Conservation (phyloP, 1,140 invertebrate species). For the Schmidtea mediterranea region DNA sequence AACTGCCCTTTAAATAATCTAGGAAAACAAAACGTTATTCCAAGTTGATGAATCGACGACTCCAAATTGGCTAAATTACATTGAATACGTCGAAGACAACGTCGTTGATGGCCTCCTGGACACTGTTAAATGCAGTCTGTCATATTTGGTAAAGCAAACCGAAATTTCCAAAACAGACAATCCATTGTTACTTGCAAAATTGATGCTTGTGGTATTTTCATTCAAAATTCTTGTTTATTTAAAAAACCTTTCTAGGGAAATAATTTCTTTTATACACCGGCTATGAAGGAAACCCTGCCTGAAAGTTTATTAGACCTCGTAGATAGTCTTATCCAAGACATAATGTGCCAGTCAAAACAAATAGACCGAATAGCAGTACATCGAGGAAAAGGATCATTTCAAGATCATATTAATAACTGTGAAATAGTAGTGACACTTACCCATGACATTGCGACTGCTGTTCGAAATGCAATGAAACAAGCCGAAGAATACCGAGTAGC, state of each 20-base stretch:
- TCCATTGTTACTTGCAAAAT: neutral
- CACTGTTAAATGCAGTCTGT: constrained; percentile 41
- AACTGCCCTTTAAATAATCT: constrained; percentile 19
- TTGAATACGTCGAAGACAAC: constrained; percentile 55
- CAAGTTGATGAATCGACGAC: constrained; percentile 36
- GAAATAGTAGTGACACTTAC: constrained; percentile 21
- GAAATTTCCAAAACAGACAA: constrained; percentile 15
- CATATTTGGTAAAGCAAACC: constrained; percentile 66
- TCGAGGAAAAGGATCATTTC: constrained; percentile 20
- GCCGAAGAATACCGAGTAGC: constrained; percentile 23
- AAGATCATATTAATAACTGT: constrained; percentile 9
- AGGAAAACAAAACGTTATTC: constrained; percentile 51
- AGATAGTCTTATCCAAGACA: constrained; percentile 45
- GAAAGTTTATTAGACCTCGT: constrained; percentile 47
- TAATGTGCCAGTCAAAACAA: constrained; percentile 48
- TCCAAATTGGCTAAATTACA: constrained; percentile 50
- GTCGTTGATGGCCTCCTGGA: constrained; percentile 49
- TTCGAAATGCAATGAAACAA: constrained; percentile 24
- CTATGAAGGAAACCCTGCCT: constrained; percentile 44
- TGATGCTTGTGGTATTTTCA: neutral
- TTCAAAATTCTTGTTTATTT: too few relatives aligned
- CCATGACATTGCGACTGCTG: constrained; percentile 24
- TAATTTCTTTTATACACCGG: constrained; percentile 41
- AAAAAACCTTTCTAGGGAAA: constrained; percentile 36
- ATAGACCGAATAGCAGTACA: constrained; percentile 34